These are phyloP conservation scores for Pedionomus torquatus DNA, from an alignment of 2,113 vertebrate species.

Conservation along the genomic window DNA sequence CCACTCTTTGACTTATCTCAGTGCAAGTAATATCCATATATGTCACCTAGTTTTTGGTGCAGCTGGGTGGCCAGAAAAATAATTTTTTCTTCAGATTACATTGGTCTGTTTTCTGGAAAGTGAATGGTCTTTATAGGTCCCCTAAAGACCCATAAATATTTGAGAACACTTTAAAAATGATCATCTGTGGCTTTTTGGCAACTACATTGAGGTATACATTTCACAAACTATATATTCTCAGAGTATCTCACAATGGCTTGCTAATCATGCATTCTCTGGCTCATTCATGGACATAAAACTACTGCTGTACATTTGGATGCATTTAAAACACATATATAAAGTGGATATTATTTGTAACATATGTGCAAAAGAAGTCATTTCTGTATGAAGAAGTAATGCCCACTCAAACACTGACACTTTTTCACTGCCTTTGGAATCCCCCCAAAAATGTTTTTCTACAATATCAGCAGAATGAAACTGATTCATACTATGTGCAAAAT, in stretches of 20 bases:
- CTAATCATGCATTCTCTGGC: conserved; percentile 3
- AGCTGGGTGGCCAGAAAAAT: conserved; percentile 32
- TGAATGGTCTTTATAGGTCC: neutral
- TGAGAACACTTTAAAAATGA: conserved; percentile 39
- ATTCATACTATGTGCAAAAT: neutral
- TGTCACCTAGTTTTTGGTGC: neutral
- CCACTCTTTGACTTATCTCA: neutral
- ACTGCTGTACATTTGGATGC: neutral
- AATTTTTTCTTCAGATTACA: conserved; percentile 33
- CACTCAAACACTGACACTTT: neutral
- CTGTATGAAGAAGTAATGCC: neutral
- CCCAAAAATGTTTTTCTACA: neutral
- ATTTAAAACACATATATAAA: neutral
- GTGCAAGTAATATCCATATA: neutral
- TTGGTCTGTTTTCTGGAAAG: conserved; percentile 34
- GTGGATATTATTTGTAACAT: neutral
- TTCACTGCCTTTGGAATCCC: neutral
- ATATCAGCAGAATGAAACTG: neutral
- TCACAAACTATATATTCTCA: conserved; percentile 4
- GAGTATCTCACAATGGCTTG: neutral
- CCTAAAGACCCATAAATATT: conserved; percentile 35
- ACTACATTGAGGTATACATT: conserved; percentile 12
- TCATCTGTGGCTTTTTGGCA: conserved; percentile 40
- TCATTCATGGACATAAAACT: neutral
- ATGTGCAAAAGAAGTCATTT: neutral